These are phyloP conservation scores for Drosophila ohnishii DNA, from an alignment of 1,140 invertebrate genomes.

Conservation along the genomic window DNA sequence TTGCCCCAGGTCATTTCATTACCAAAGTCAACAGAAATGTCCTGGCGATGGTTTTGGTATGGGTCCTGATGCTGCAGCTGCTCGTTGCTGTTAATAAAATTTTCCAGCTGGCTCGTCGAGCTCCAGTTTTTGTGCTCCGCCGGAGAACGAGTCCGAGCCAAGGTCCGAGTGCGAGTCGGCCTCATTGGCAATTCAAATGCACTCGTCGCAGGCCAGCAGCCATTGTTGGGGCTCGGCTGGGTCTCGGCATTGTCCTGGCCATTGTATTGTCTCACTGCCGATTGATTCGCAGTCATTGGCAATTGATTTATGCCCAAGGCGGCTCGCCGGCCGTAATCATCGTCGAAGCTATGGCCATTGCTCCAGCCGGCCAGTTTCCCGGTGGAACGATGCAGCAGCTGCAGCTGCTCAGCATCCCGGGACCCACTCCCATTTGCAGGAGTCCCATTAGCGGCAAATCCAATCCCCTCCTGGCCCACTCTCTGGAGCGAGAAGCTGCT, in stretches of 20 bases:
- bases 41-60: slow-evolving; percentile 36
- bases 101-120: slow-evolving; percentile 69
- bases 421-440: slow-evolving; percentile 4
- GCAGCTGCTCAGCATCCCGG: not conserved
- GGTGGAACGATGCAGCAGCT: slow-evolving; percentile 8
- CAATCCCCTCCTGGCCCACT: slow-evolving; percentile 21
- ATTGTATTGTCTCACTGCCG: slow-evolving; percentile 73
- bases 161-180: slow-evolving; percentile 7
- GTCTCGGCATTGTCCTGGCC: slow-evolving; percentile 50
- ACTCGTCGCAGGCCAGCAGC: slow-evolving; percentile 28
- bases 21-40: slow-evolving; percentile 71
- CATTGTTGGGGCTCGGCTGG: slow-evolving; percentile 41
- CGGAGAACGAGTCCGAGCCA: slow-evolving; percentile 24
- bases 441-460: slow-evolving; percentile 11
- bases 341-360: slow-evolving; percentile 53
- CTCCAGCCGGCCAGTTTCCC: slow-evolving; percentile 19
- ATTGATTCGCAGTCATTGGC: slow-evolving; percentile 72
- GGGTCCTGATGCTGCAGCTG: slow-evolving; percentile 25
- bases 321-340: slow-evolving; percentile 25
- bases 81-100: slow-evolving; percentile 73
- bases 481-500: slow-evolving; percentile 67
- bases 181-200: slow-evolving; percentile 56
- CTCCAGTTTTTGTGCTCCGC: slow-evolving; percentile 60
- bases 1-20: slow-evolving; percentile 77
- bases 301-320: slow-evolving; percentile 74